These are phyloP conservation scores for Thamnophis elegans DNA, from an alignment of 2,797 vertebrate species.

Conservation along the genomic window DNA sequence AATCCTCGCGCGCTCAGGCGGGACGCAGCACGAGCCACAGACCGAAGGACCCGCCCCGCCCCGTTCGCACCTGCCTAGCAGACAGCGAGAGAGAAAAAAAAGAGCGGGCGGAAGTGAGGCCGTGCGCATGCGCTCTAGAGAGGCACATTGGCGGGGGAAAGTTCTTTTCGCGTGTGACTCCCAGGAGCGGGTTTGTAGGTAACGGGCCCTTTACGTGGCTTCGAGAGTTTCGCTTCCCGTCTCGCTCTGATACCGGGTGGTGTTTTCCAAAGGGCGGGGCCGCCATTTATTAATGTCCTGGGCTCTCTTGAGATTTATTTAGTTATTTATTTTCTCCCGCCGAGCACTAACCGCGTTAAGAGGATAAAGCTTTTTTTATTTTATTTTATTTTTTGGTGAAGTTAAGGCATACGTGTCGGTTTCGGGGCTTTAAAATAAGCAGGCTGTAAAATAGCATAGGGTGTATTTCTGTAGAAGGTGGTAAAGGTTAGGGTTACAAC, in stretches of 20 bases:
- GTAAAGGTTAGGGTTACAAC: constrained; percentile 23
- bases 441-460: constrained; percentile 39
- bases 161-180: neutral
- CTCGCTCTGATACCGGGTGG: neutral
- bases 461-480: constrained; percentile 2
- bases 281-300: neutral
- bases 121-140: neutral
- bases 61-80: too few relatives aligned
- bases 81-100: neutral
- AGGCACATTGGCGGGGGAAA: neutral
- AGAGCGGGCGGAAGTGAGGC: neutral
- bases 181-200: neutral
- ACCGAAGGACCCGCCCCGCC: neutral
- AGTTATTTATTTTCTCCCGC: neutral
- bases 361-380: neutral
- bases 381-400: neutral
- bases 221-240: neutral
- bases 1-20: neutral
- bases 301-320: neutral
- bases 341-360: neutral
- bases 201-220: neutral
- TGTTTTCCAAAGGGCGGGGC: neutral
- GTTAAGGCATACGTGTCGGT: constrained; percentile 67
- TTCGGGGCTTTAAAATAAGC: constrained; percentile 72
- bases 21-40: neutral